Base-by-base conservation (phyloP, 2,797 vertebrate species). In the Gallinago nigripennis region DNA sequence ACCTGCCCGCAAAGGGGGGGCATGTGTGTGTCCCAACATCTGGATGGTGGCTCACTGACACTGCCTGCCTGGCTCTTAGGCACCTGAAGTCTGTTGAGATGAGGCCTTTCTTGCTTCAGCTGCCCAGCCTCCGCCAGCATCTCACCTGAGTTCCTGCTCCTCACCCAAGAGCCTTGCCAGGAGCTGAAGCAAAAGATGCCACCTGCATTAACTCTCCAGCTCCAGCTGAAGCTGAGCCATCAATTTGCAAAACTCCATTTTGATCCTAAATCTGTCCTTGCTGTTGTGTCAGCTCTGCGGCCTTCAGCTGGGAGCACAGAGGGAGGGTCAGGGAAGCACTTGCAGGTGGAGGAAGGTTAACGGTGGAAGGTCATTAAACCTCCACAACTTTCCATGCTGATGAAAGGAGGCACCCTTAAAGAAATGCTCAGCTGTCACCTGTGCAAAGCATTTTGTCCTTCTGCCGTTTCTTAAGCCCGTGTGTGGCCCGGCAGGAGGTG, bases 341-440 rank as follows among this genome's bases (percentile, higher is more conserved):
- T 2, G 1, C 19, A 30, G 0, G 0, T 48, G 48, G 64, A 25
- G 85, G 28, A 57, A 23, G 15, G 30, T 78, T 58, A 64, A 86
- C 15, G 30, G 37, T 5, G 16, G 75, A 58, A 70, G 43, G 39
- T 48, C 79, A 57, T 51, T 79, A 79, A 84, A 82, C 8, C 31
- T 78, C 30, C 37, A 11, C 1, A 14, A 57, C 35, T 30, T 78
- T 12, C 14, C 1, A 2, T 17, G 20, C 27, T 68, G 65, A 46
- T 33, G 24, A 79, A 88, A 82, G 17, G 16, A 82, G 14, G 16
- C 3, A 1, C 15, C 11, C 20, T 57, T 66, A 86, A 77, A 56
- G 56, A 82, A 69, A 37, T 43, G 64, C 5, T 21, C 24, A 11
- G 39, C 41, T 80, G 31, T 68, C 79, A 64, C 56, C 41, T 46